Evolutionary conservation across 2,888 invertebrate species (phyloP).

Genomic region (Lordiphosa fenestrarum): DNA sequence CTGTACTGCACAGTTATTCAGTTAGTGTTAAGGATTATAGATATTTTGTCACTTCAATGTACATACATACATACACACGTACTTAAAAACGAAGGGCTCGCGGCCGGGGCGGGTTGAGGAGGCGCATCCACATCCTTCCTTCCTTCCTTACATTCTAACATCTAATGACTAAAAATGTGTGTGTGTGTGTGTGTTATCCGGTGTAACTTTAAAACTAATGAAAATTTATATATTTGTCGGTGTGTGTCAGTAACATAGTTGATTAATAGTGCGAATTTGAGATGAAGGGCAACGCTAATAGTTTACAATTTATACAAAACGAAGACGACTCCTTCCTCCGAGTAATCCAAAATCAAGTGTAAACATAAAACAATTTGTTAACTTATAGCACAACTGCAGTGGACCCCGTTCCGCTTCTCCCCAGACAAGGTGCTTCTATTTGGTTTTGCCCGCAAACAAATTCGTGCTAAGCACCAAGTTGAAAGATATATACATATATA

Average conservation of each 20-base stretch:
- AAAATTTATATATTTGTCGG: slow-evolving; percentile 18
- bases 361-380: slow-evolving; percentile 33
- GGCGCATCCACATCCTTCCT: slow-evolving; percentile 3
- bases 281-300: slow-evolving; percentile 18
- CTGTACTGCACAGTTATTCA: slow-evolving; percentile 42
- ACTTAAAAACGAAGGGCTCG: slow-evolving; percentile 14
- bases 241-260: slow-evolving; percentile 10
- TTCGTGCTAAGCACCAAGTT: slow-evolving; percentile 64
- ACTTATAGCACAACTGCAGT: slow-evolving; percentile 26
- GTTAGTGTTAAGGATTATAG: slow-evolving; percentile 31
- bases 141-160: slow-evolving; percentile 36
- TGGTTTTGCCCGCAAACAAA: slow-evolving; percentile 57
- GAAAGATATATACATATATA: slow-evolving; percentile 28
- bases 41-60: slow-evolving; percentile 47
- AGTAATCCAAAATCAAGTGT: slow-evolving; percentile 4
- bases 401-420: not conserved
- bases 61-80: slow-evolving; percentile 43
- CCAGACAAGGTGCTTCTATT: slow-evolving; percentile 14
- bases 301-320: slow-evolving; percentile 27
- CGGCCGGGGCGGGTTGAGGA: slow-evolving; percentile 10
- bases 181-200: slow-evolving; percentile 15
- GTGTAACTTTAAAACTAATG: slow-evolving; percentile 31
- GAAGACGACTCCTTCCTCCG: slow-evolving; percentile 1
- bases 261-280: slow-evolving; percentile 16
- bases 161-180: slow-evolving; percentile 52